Conservation (phyloP, 2,888 invertebrate species). For the Quadriops clusia region DNA sequence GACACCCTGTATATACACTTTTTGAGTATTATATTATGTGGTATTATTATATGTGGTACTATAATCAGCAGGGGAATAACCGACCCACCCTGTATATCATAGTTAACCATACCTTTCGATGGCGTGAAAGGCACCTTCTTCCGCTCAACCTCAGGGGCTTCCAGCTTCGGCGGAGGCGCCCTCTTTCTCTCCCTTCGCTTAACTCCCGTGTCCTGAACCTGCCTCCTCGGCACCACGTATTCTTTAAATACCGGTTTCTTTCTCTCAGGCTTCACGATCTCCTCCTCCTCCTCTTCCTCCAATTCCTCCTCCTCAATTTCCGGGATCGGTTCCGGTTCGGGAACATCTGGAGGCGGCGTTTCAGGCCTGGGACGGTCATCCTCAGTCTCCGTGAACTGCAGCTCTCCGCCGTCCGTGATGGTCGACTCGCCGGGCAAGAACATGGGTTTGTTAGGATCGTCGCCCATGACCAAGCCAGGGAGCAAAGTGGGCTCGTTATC, state of each 20-base stretch:
- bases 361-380: slow-evolving; percentile 25
- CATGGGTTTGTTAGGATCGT: slow-evolving; percentile 40
- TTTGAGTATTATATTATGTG: too few relatives aligned
- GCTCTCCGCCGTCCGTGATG: slow-evolving; percentile 32
- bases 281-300: slow-evolving; percentile 26
- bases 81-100: too few relatives aligned
- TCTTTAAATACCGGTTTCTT: too few relatives aligned
- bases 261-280: slow-evolving; percentile 20
- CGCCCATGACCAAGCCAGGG: slow-evolving; percentile 64
- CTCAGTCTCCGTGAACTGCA: slow-evolving; percentile 33
- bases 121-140: too few relatives aligned
- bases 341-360: slow-evolving; percentile 21
- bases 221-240: too few relatives aligned
- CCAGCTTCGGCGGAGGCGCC: slow-evolving; percentile 19
- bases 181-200: too few relatives aligned
- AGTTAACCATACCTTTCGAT: too few relatives aligned
- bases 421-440: slow-evolving; percentile 35
- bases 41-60: too few relatives aligned
- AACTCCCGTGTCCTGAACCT: too few relatives aligned
- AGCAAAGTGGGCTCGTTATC: slow-evolving; percentile 69
- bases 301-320: slow-evolving; percentile 23
- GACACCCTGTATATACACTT: too few relatives aligned
- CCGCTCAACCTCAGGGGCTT: slow-evolving; percentile 11
- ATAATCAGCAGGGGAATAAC: too few relatives aligned
- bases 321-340: slow-evolving; percentile 20